Base-by-base conservation (phyloP, 2,113 vertebrate species). In the Symphodus melops region DNA sequence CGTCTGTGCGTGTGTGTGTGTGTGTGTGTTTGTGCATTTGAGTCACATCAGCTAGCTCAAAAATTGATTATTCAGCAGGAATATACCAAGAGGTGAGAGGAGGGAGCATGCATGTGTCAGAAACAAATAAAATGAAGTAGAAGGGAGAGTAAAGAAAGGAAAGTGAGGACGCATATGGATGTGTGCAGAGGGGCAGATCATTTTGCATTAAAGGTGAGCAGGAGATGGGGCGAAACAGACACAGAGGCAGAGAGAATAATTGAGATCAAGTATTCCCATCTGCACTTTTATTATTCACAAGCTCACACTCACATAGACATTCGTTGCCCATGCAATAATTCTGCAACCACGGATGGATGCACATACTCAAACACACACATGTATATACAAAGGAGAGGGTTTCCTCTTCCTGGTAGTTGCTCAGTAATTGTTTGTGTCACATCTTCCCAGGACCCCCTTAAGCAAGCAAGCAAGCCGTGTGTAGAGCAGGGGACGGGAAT, bases 61-160 rank as follows among this genome's bases (percentile, higher is more conserved):
- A 91, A 93, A 93, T 92, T 80, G 92, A 93, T 92, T 92, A 89
- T 90, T 92, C 90, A 92, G 90, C 92, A 91, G 89, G 88, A 91
- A 91, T 90, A 87, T 85, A 88, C 77, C 81, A 79, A 78, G 88
- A 91, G 90, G 90, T 91, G 90, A 92, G 89, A 87, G 88, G 68
- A 90, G 78, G 78, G 82, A 90, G 90, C 83, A 72, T 84, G 84
- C 90, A 84, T 90, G 87, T 91, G 89, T 90, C 86, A 88, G 79
- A 87, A 79, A 75, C 76, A 83, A 80, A 84, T 78, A 82, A 85
- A 70, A 79, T 77, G 77, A 84, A 77, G 79, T 59, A 63, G 86
- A 73, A 55, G 62, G 68, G 68, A 70, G 65, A 78, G 86, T 2
- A 39, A 83, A 82, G 81, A 77, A 59, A 61, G 71, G 62, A 62